Base-by-base conservation (phyloP, 1,140 invertebrate genomes). In the Apocrypta bakeri region DNA sequence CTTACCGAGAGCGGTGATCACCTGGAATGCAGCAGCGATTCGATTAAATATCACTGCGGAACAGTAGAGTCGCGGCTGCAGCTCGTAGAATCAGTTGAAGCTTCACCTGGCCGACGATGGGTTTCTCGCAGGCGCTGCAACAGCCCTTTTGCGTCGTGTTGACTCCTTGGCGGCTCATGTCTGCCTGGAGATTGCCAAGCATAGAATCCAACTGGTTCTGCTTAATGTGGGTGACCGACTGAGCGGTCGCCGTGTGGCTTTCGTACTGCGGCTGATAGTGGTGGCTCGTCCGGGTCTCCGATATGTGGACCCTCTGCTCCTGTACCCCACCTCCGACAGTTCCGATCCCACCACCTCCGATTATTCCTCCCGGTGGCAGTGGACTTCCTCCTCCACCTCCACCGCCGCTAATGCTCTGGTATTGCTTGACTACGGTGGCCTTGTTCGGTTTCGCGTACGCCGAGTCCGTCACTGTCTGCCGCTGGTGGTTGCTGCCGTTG, bases 111-210 rank as follows among this genome's bases (percentile, higher is more conserved):
- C 98, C 98, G 56, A 99, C 97, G 91, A 99, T 99, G 24, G 98
- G 97, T 89, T 99, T 99, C 90, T 98, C 97, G 94, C 98, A 99
- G 78, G 97, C 98, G 89, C 95, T 98, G 95, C 98, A 99, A 93
- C 98, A 98, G 86, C 98, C 99, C 93, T 99, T 99, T 89, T 99
- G 97, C 83, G 98, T 98, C 27, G 98, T 98, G 90, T 96, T 98
- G 40, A 99, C 96, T 92, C 98, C 98, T 94, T 99, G 98, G 90
- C 97, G 95, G 92, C 96, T 97, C 97, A 98, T 98, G 93, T 98
- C 97, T 89, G 96, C 96, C 90, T 98, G 97, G 85, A 99, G 94
- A 85, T 97, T 96, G 64, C 96, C 97, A 87, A 98, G 95, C 97
- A 98, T 98, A 93, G 95, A 97, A 94, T 98, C 97, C 91, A 98